phyloP scores from a whole-genome alignment of 1,140 invertebrate species.

The Pachypsylla venusta region DNA sequence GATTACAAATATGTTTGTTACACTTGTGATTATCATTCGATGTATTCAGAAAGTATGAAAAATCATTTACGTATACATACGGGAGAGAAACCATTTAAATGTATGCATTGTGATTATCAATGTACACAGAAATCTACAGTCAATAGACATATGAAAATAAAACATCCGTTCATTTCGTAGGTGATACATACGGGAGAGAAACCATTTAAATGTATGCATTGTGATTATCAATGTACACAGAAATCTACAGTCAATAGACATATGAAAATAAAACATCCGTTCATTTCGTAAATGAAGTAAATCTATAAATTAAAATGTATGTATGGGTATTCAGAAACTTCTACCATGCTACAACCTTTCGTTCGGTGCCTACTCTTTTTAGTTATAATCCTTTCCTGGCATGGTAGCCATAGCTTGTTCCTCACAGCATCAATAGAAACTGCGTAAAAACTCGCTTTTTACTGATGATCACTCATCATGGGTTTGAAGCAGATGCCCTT shows the following conservation, averaged over 20 bases:
- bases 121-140: constrained; percentile 34
- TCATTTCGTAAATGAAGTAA: no score
- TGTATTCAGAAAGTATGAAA: background rate
- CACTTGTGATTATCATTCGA: background rate
- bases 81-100: constrained; percentile 15
- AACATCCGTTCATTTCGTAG: background rate
- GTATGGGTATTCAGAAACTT: no score
- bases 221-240: constrained; percentile 28
- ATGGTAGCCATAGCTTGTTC: no score
- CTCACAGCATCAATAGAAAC: no score
- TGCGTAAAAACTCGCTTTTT: no score
- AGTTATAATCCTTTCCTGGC: no score
- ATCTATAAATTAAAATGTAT: no score
- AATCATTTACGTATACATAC: constrained; percentile 13
- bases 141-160: constrained; percentile 38
- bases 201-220: constrained; percentile 14
- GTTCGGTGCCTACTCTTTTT: no score
- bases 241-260: constrained; percentile 38
- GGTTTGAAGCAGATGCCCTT: no score
- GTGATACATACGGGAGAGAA: constrained; percentile 16
- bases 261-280: constrained; percentile 29
- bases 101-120: constrained; percentile 10
- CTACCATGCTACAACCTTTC: no score
- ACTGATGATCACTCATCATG: no score
- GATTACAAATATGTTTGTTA: background rate